Percentiles rank a stretch among this genome's conserved stretches.
Evolutionary conservation across 2,113 vertebrate genomes (phyloP).

Genomic region (Ophiodon elongatus): DNA sequence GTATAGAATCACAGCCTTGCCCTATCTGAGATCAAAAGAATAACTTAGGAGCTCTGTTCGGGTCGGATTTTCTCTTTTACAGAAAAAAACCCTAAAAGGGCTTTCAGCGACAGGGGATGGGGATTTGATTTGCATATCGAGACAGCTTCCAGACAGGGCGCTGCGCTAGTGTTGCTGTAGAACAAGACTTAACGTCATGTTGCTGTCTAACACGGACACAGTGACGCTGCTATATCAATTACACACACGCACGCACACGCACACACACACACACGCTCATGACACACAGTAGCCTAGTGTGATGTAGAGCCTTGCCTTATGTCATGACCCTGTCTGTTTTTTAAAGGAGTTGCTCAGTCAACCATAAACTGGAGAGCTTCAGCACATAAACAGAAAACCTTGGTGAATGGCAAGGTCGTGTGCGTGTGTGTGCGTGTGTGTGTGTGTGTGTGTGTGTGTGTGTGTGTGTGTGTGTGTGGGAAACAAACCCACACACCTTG

Average conservation of each 20-base stretch:
- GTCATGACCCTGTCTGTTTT: slow-evolving; percentile 63
- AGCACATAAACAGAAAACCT: slow-evolving; percentile 64
- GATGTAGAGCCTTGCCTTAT: slow-evolving; percentile 53
- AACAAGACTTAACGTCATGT: slow-evolving; percentile 81
- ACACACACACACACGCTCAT: slow-evolving; percentile 13
- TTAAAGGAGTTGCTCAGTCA: slow-evolving; percentile 66
- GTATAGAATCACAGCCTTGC: slow-evolving; percentile 41
- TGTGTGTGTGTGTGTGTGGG: slow-evolving; percentile 15
- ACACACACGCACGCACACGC: slow-evolving; percentile 37
- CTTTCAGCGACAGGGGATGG: slow-evolving; percentile 53
- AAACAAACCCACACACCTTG: slow-evolving; percentile 34
- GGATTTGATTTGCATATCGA: slow-evolving; percentile 72
- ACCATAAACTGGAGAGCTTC: slow-evolving; percentile 64
- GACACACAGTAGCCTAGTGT: slow-evolving; percentile 25
- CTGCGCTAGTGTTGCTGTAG: slow-evolving; percentile 71
- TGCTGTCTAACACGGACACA: slow-evolving; percentile 71
- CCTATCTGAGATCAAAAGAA: slow-evolving; percentile 69
- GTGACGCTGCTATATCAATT: slow-evolving; percentile 71
- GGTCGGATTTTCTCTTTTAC: slow-evolving; percentile 48
- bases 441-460: slow-evolving; percentile 17
- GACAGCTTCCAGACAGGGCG: slow-evolving; percentile 70
- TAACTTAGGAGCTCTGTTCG: slow-evolving; percentile 52
- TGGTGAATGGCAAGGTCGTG: slow-evolving; percentile 70
- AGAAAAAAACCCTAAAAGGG: slow-evolving; percentile 43
- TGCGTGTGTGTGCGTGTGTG: slow-evolving; percentile 29